phyloP scores from a whole-genome alignment of 1,140 invertebrate genomes.

The Hormaphis cornu region DNA sequence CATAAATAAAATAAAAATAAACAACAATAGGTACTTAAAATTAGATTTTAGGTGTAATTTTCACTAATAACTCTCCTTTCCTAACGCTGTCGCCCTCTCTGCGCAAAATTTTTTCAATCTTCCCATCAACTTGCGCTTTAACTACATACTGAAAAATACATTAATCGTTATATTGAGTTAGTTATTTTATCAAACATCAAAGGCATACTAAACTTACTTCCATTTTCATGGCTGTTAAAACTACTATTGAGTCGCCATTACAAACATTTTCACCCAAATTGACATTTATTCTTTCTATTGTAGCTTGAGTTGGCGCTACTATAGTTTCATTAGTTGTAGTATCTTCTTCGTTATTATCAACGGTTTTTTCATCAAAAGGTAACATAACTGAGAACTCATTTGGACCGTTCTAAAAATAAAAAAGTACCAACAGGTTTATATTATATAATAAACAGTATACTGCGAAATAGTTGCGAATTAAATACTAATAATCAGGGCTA shows the following conservation, averaged over 20 bases:
- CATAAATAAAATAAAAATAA: neutral
- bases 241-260: conserved; percentile 73
- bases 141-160: conserved; percentile 62
- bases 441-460: too few species aligned
- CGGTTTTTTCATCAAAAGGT: neutral
- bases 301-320: conserved; percentile 87
- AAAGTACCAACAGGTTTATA: too few species aligned
- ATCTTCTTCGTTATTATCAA: conserved; percentile 3
- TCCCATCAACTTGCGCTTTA: conserved; percentile 64
- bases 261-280: conserved; percentile 66
- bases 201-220: conserved; percentile 53
- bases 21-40: conserved; percentile 31
- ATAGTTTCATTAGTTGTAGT: conserved; percentile 46
- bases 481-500: too few species aligned
- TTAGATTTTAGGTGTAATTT: conserved; percentile 40
- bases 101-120: conserved; percentile 62
- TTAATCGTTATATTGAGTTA: neutral
- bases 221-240: conserved; percentile 99
- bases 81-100: conserved; percentile 71
- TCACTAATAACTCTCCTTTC: conserved; percentile 59
- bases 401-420: neutral
- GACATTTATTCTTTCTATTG: conserved; percentile 84
- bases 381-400: conserved; percentile 2
- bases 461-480: too few species aligned
- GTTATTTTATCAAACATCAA: neutral